Conservation (phyloP, 2,888 invertebrate genomes). For the Autographa pulchrina region DNA sequence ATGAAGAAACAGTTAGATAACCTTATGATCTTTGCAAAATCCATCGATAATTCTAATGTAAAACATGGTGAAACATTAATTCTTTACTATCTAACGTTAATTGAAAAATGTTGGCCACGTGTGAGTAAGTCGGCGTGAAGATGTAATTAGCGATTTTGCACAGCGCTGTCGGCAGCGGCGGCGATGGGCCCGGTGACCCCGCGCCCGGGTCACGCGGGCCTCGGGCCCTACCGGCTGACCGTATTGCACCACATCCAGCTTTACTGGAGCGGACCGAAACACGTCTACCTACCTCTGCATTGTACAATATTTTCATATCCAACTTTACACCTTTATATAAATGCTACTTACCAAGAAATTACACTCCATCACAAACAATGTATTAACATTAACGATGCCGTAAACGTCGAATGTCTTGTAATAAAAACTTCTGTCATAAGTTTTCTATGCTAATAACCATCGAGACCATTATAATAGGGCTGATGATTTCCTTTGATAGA, state of each 20-base stretch:
- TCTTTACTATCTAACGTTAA: conserved; percentile 15
- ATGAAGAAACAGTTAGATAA: too few species aligned
- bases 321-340: conserved; percentile 12
- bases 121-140: conserved; percentile 58
- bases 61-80: neutral
- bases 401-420: conserved; percentile 28
- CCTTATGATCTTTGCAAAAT: neutral
- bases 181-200: conserved; percentile 70
- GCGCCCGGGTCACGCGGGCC: conserved; percentile 67
- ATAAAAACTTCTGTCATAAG: conserved; percentile 30
- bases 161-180: conserved; percentile 72
- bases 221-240: conserved; percentile 65
- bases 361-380: conserved; percentile 15
- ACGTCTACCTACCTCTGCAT: conserved; percentile 7
- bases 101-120: conserved; percentile 57
- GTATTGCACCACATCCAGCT: conserved; percentile 68
- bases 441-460: conserved; percentile 29
- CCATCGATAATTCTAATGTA: conserved; percentile 1
- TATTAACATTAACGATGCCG: conserved; percentile 10
- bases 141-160: conserved; percentile 86
- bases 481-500: conserved; percentile 2
- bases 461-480: conserved; percentile 12
- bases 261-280: conserved; percentile 57
- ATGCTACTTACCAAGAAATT: conserved; percentile 20
- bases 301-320: neutral